Evolutionary conservation across 1,140 invertebrate genomes (phyloP).

Genomic region (Holotrichia oblita): DNA sequence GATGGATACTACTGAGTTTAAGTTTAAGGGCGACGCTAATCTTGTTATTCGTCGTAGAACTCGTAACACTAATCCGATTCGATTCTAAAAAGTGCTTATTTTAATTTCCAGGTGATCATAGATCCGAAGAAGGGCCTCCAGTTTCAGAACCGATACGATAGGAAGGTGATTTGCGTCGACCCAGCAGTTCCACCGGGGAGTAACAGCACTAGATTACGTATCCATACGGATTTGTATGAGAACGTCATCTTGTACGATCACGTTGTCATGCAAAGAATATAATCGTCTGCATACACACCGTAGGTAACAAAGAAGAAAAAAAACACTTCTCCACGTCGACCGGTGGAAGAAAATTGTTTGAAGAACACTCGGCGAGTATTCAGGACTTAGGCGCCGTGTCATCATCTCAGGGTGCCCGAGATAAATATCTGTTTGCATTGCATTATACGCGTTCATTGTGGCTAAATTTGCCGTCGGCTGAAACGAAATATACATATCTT

Average conservation of each 20-base stretch:
- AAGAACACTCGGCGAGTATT: not conserved
- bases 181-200: conserved; percentile 64
- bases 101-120: conserved; percentile 67
- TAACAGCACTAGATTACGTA: conserved; percentile 64
- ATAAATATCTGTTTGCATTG: conserved; percentile 21
- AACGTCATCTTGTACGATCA: conserved; percentile 73
- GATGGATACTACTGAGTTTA: too few species aligned
- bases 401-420: not conserved
- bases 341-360: not conserved
- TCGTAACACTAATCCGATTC: too few species aligned
- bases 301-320: not conserved
- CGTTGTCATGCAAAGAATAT: conserved; percentile 65
- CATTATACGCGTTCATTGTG: not conserved
- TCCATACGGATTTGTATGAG: conserved; percentile 66
- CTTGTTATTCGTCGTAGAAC: too few species aligned
- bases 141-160: conserved; percentile 72
- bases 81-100: too few species aligned
- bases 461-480: not conserved
- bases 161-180: conserved; percentile 68
- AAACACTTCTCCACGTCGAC: not conserved
- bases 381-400: not conserved
- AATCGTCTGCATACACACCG: not conserved
- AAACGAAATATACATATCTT: not conserved
- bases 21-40: not conserved
- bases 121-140: conserved; percentile 71